Evolutionary conservation across 1,140 invertebrate species (phyloP), one percentile per base, ranked within the genome.

Genomic region (Littorina saxatilis): DNA sequence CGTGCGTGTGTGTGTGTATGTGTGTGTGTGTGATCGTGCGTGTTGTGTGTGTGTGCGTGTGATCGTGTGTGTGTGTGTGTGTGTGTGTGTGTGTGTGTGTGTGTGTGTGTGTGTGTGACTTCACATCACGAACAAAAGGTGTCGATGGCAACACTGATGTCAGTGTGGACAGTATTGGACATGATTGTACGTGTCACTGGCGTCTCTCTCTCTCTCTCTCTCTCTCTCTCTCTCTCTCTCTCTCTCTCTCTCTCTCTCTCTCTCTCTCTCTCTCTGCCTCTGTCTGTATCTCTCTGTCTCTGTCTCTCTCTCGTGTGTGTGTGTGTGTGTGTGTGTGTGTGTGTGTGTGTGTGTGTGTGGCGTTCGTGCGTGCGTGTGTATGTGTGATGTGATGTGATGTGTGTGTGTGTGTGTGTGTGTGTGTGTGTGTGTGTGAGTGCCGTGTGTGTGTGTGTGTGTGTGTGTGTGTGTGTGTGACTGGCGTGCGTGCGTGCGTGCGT

Each of bases 331-430:
- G 20, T 23, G 58, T 61, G 58, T 61, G 58, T 61, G 58, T 61
- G 58, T 61, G 58, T 61, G 58, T 61, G 58, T 61, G 58, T 61
- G 58, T 29, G 58, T 61, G 58, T 61, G 58, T 61, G 58, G 58
- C 23, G 58, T 61, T 9, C n/a, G 58, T 29, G 58, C n/a, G 58
- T 61, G 27, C n/a, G 58, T 61, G 20, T 61, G 58, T 29, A 7
- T n/a, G n/a, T n/a, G n/a, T n/a, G n/a, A n/a, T n/a, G n/a, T n/a
- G n/a, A n/a, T n/a, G n/a, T n/a, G n/a, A n/a, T n/a, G n/a, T n/a
- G n/a, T n/a, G n/a, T n/a, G 58, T 63, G 13, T 13, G 13, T 13
- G 11, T 63, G 11, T 63, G 58, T 61, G 58, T 61, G 58, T 61
- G 58, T 29, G 20, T 23, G 58, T 61, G 58, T 61, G 58, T 61